phyloP scores from a whole-genome alignment of 2,888 invertebrate genomes.

The Axea sp. region DNA sequence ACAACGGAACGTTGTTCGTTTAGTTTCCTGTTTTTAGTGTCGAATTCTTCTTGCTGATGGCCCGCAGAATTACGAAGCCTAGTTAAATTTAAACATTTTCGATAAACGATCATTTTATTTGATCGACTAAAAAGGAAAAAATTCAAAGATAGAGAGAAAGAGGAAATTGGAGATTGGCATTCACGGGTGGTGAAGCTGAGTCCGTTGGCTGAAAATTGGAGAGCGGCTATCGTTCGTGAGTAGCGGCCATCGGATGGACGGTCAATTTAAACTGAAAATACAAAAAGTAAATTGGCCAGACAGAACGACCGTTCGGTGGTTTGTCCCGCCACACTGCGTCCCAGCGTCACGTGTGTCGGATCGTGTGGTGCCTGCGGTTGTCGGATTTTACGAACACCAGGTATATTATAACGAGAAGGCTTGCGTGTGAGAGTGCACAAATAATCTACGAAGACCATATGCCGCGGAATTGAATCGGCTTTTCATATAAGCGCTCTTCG shows the following conservation, averaged over 20 bases:
- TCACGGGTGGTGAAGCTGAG: constrained; percentile 68
- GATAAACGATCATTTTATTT: constrained; percentile 54
- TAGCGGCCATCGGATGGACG: constrained; percentile 69
- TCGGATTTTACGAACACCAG: constrained; percentile 74
- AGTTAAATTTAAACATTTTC: constrained; percentile 52
- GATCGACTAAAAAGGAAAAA: constrained; percentile 28
- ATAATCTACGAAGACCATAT: constrained; percentile 60
- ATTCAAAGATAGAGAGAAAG: background rate
- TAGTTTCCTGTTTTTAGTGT: too few species aligned
- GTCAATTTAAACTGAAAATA: constrained; percentile 78
- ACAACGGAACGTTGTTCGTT: too few species aligned
- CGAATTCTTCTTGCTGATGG: too few species aligned
- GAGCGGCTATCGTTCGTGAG: constrained; percentile 62
- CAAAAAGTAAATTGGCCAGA: constrained; percentile 78
- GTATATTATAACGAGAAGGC: constrained; percentile 68
- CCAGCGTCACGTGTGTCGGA: constrained; percentile 76
- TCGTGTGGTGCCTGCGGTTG: constrained; percentile 75
- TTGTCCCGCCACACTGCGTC: constrained; percentile 71
- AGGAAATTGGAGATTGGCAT: constrained; percentile 69
- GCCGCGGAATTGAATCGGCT: constrained; percentile 55
- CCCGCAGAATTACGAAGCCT: too few species aligned
- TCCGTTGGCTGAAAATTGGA: too few species aligned
- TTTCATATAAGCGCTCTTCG: constrained; percentile 31
- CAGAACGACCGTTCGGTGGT: constrained; percentile 73
- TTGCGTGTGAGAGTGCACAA: constrained; percentile 48